A percentile compares a stretch with the other conserved stretches of the same genome.
Conservation (phyloP, 2,113 vertebrate species). For the Sakesphorus luctuosus region DNA sequence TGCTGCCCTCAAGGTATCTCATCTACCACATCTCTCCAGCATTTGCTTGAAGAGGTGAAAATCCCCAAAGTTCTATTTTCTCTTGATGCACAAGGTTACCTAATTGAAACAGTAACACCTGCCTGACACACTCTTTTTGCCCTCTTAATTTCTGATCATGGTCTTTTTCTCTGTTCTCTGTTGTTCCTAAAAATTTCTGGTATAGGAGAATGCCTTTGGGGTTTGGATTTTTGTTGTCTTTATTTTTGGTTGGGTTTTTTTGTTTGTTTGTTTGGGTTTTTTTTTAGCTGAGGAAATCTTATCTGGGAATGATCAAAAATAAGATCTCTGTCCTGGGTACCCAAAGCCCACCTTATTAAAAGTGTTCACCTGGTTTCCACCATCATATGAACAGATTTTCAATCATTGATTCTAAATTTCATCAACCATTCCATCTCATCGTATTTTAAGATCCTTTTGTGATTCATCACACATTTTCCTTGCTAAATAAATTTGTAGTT, state of each 20-base stretch:
- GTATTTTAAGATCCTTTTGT: not conserved
- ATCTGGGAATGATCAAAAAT: not conserved
- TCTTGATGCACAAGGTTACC: not conserved
- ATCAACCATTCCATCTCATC: not conserved
- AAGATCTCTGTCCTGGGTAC: not conserved
- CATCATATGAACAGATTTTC: not conserved
- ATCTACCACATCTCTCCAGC: no score
- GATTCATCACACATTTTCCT: not conserved
- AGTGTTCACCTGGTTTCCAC: not conserved
- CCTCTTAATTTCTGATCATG: not conserved
- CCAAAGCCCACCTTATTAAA: not conserved
- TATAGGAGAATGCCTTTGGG: not conserved
- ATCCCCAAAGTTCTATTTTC: not conserved
- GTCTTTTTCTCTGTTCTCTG: not conserved
- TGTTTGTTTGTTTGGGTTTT: no score
- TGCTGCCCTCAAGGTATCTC: fast-evolving
- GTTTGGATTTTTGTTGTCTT: not conserved
- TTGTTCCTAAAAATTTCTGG: not conserved
- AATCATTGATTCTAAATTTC: not conserved
- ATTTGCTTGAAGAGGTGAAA: not conserved
- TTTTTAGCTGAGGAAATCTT: not conserved
- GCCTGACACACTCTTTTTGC: not conserved
- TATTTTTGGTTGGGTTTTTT: no score
- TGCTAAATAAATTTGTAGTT: not conserved
- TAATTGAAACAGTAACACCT: not conserved